Conservation (phyloP, 2,113 vertebrate species). For the Psettodes erumei region DNA sequence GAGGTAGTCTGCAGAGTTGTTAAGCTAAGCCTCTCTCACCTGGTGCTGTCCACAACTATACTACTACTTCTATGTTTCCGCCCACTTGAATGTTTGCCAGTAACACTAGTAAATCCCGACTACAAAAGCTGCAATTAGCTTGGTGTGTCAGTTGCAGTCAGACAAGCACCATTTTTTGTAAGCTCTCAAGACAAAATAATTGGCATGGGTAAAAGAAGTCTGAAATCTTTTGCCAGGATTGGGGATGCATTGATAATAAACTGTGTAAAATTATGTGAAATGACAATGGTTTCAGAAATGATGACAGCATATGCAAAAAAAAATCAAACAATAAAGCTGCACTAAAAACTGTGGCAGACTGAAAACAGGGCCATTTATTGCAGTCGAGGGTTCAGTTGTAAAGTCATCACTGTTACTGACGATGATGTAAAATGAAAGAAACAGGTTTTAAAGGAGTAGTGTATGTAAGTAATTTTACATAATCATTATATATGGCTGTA, state of each 20-base stretch:
- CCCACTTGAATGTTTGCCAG: conserved; percentile 16
- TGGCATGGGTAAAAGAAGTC: not conserved
- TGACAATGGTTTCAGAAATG: not conserved
- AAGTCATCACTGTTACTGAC: not conserved
- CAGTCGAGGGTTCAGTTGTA: not conserved
- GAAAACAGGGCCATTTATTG: not conserved
- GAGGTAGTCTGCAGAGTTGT: not conserved
- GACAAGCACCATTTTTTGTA: not conserved
- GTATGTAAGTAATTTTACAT: not conserved
- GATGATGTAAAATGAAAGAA: not conserved
- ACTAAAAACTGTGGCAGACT: not conserved
- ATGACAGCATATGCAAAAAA: not conserved
- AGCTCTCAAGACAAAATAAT: not conserved
- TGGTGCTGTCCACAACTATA: not conserved
- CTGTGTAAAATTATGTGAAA: not conserved
- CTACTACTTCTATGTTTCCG: not conserved
- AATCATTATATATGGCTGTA: not conserved
- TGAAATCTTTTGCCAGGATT: not conserved
- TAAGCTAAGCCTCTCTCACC: conserved; percentile 1
- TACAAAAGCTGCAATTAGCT: conserved; percentile 9
- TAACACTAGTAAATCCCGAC: not conserved
- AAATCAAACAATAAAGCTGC: too few relatives aligned
- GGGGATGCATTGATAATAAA: not conserved
- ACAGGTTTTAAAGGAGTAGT: not conserved
- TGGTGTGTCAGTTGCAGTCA: not conserved